phyloP scores from a whole-genome alignment of 2,797 vertebrate genomes.

The Neostethus bicornis region DNA sequence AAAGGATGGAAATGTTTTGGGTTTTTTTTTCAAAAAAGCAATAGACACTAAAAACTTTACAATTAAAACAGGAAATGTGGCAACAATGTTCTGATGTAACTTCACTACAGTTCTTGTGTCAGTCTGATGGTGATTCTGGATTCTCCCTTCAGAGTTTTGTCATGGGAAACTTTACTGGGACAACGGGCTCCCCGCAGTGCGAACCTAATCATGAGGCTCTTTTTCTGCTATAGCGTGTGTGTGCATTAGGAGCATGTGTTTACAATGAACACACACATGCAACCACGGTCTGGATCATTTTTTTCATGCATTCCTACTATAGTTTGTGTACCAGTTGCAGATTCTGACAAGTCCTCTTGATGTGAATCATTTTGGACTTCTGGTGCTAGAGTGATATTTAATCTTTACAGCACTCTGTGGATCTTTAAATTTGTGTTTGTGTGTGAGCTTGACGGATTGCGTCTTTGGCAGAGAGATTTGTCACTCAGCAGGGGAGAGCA shows the following conservation, averaged over 20 bases:
- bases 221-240: slow-evolving; percentile 45
- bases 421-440: slow-evolving; percentile 10
- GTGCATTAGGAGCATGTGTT: slow-evolving; percentile 26
- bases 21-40: too few species aligned
- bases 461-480: slow-evolving; percentile 63
- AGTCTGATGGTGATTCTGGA: slow-evolving; percentile 30
- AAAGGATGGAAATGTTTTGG: too few species aligned
- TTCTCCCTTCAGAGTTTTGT: slow-evolving; percentile 32
- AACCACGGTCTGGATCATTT: slow-evolving; percentile 43
- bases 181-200: slow-evolving; percentile 62
- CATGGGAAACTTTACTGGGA: slow-evolving; percentile 61
- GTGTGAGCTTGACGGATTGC: slow-evolving; percentile 49
- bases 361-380: slow-evolving; percentile 38
- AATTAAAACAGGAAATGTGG: not conserved
- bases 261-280: not conserved
- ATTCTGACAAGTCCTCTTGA: slow-evolving; percentile 24
- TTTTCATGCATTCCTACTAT: slow-evolving; percentile 48
- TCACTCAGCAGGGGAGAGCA: slow-evolving; percentile 59
- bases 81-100: slow-evolving; percentile 11
- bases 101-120: slow-evolving; percentile 4
- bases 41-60: too few species aligned
- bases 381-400: slow-evolving; percentile 54
- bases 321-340: slow-evolving; percentile 28
- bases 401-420: slow-evolving; percentile 33
- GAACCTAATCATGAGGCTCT: slow-evolving; percentile 44